Base-by-base conservation (phyloP, 2,797 vertebrate species). In the Coccyzus lansbergi region DNA sequence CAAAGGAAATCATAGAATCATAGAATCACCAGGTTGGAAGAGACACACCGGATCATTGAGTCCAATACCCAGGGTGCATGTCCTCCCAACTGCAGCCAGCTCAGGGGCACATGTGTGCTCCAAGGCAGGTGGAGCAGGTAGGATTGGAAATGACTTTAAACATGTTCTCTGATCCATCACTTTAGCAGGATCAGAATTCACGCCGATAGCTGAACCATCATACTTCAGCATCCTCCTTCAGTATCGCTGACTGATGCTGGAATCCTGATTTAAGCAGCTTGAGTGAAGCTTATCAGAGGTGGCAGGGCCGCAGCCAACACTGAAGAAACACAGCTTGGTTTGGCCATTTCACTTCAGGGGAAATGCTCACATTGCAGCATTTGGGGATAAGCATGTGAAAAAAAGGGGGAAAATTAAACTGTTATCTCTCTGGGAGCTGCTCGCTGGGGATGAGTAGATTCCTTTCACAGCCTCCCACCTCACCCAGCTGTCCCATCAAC, bases 21-120 rank as follows among this genome's bases (percentile, higher is more conserved):
- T n/a, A n/a, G n/a, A n/a, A n/a, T n/a, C n/a, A n/a, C n/a, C n/a
- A n/a, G n/a, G n/a, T n/a, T n/a, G n/a, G n/a, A n/a, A n/a, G n/a
- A n/a, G n/a, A n/a, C n/a, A n/a, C n/a, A n/a, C n/a, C n/a, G n/a
- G n/a, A n/a, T n/a, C n/a, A n/a, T n/a, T n/a, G n/a, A n/a, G n/a
- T n/a, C n/a, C n/a, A n/a, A 44, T n/a, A 15, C 10, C 14, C 4
- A 4, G 17, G 42, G 24, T 10, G 7, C 1, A 2, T 55, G 60
- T 68, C 40, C 36, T 56, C 20, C 28, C 26, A 4, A 11, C 3
- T 28, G n/a, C 59, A n/a, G 31, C 21, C 58, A n/a, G 42, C 21
- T 36, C 5, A 0, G 33, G 22, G 28, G 10, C 2, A 58, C 28
- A 11, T 2, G 2, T 6, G 5, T 1, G 1, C 65, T 49, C 15